Percentiles rank a stretch among this genome's conserved stretches.
Conservation (phyloP, 2,797 vertebrate species). For the Propithecus perrieri region DNA sequence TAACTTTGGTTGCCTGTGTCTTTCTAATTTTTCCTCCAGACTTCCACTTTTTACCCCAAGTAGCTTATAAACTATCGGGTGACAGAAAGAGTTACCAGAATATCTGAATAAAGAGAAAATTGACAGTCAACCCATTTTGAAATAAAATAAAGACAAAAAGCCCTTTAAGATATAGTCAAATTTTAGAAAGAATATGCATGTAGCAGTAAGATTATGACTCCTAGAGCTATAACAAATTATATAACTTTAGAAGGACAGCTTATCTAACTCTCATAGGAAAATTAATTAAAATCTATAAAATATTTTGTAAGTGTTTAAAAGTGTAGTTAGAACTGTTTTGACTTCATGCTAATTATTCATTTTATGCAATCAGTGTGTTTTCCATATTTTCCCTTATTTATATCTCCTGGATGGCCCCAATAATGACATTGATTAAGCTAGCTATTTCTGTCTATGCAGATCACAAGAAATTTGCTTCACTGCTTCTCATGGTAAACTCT, state of each 20-base stretch:
- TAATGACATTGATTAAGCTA: not conserved
- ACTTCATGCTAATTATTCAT: not conserved
- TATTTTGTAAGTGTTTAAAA: conserved; percentile 17
- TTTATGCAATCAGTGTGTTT: conserved; percentile 1
- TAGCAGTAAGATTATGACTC: not conserved
- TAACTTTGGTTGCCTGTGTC: not conserved
- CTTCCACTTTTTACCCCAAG: not conserved
- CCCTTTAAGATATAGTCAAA: not conserved
- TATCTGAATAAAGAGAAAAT: not conserved
- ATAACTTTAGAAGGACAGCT: not conserved
- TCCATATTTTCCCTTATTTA: conserved; percentile 6
- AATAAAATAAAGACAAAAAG: conserved; percentile 10
- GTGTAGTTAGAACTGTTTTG: not conserved
- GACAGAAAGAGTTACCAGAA: not conserved
- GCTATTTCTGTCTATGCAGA: not conserved
- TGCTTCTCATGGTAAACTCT: not conserved
- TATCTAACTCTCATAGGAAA: not conserved
- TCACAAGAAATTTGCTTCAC: conserved; percentile 33
- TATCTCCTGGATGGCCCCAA: not conserved
- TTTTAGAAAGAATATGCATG: not conserved
- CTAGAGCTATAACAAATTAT: not conserved
- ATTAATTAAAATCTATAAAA: conserved; percentile 28
- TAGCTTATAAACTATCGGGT: not conserved
- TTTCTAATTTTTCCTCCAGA: not conserved
- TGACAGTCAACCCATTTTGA: not conserved